Evolutionary conservation across 1,140 invertebrate species (phyloP).

Genomic region (Macrotrachela quadricornifera): DNA sequence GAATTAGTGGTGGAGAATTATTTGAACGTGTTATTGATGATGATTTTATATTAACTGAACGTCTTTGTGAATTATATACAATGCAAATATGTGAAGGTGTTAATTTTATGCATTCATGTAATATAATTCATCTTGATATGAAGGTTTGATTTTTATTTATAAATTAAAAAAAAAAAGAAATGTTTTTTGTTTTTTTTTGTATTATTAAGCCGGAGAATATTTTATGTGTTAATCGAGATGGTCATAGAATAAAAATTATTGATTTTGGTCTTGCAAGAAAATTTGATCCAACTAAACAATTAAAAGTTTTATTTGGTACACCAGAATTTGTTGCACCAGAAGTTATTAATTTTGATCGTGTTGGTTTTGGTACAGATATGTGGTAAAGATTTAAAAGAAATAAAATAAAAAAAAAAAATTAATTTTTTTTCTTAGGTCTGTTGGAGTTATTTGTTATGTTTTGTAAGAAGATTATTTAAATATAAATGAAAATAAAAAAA

Average conservation of each 20-base stretch:
- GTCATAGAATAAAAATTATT: conserved; percentile 91
- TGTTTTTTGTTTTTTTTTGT: background rate
- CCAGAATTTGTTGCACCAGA: conserved; percentile 84
- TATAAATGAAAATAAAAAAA: conserved; percentile 42
- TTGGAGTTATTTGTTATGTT: conserved; percentile 72
- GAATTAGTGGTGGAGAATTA: conserved; percentile 83
- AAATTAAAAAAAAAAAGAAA: no score
- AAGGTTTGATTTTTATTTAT: conserved; percentile 42
- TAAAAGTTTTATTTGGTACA: conserved; percentile 46
- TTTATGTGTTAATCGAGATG: conserved; percentile 70
- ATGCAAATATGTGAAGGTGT: conserved; percentile 89
- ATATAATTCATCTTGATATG: conserved; percentile 81
- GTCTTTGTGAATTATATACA: conserved; percentile 79
- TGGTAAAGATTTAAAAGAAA: conserved; percentile 23
- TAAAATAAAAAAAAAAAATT: no score
- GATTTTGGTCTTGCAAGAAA: conserved; percentile 53
- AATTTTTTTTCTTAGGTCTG: no score
- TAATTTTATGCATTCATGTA: conserved; percentile 77
- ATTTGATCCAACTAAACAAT: conserved; percentile 43
- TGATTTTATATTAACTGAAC: conserved; percentile 83
- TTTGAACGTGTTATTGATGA: conserved; percentile 95
- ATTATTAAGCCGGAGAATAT: conserved; percentile 73
- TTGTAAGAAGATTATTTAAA: conserved; percentile 65
- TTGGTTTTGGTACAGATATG: conserved; percentile 66
- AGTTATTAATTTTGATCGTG: conserved; percentile 70